Conservation (phyloP, 2,797 vertebrate genomes). For the Chaenodraco wilsoni region DNA sequence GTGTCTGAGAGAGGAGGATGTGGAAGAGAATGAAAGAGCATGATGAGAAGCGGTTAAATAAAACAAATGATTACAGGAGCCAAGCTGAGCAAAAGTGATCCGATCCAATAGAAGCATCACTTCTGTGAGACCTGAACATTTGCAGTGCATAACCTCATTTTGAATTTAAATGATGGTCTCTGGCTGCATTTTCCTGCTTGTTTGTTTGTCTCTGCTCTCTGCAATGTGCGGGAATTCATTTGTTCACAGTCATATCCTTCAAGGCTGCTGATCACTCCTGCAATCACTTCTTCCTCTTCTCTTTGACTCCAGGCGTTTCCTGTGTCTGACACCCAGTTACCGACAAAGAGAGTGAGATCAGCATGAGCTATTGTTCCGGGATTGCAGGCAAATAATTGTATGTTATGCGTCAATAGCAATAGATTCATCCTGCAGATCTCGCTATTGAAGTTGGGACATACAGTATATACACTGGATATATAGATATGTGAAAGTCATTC, state of each 20-base stretch:
- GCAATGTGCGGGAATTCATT: conserved; percentile 19
- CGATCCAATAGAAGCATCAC: not conserved
- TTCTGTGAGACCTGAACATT: conserved; percentile 7
- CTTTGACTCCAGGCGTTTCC: not conserved
- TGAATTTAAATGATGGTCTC: conserved; percentile 51
- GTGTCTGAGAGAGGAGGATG: conserved; percentile 10
- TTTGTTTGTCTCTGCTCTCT: conserved; percentile 27
- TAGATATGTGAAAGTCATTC: not conserved
- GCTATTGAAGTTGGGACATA: not conserved
- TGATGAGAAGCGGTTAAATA: conserved; percentile 5
- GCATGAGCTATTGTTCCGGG: not conserved
- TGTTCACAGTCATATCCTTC: conserved; percentile 35
- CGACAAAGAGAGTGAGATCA: conserved; percentile 8
- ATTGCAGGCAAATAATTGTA: not conserved
- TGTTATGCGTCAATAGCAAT: not conserved
- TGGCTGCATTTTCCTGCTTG: conserved; percentile 21
- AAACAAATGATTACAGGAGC: conserved; percentile 24
- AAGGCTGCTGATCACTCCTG: conserved; percentile 13
- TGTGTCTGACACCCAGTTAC: conserved; percentile 15
- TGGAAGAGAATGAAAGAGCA: not conserved
- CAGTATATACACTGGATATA: too few relatives aligned
- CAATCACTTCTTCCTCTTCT: conserved; percentile 1
- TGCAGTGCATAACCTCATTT: conserved; percentile 35
- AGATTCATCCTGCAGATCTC: conserved; percentile 1
- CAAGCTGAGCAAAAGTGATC: not conserved